phyloP scores from a whole-genome alignment of 2,113 vertebrate genomes.

The Zingel zingel region DNA sequence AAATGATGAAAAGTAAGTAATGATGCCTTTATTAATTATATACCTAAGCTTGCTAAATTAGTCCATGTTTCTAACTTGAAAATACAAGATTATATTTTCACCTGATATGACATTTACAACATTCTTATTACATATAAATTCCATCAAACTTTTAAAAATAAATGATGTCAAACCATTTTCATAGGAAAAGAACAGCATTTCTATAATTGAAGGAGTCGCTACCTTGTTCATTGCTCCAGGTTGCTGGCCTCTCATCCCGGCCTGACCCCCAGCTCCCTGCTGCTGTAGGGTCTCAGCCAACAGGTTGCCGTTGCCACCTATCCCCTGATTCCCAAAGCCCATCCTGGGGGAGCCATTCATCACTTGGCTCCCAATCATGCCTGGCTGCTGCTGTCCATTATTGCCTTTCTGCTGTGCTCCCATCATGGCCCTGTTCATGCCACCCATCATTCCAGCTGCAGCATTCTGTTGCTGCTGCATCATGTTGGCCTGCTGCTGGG shows the following conservation, averaged over 20 bases:
- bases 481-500: slow-evolving; percentile 87
- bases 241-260: slow-evolving; percentile 91
- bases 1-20: neutral
- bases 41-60: neutral
- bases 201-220: slow-evolving; percentile 21
- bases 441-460: slow-evolving; percentile 80
- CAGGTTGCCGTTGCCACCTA: slow-evolving; percentile 89
- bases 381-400: slow-evolving; percentile 84
- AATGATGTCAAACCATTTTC: neutral
- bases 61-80: neutral
- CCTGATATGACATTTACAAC: neutral
- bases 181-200: neutral
- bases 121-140: neutral
- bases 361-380: slow-evolving; percentile 89
- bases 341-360: slow-evolving; percentile 97
- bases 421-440: slow-evolving; percentile 84
- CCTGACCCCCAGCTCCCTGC: slow-evolving; percentile 87
- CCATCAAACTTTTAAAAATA: neutral
- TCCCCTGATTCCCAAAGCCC: slow-evolving; percentile 91
- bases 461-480: slow-evolving; percentile 90
- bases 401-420: slow-evolving; percentile 84
- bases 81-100: neutral
- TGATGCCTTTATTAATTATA: neutral
- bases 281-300: slow-evolving; percentile 94
- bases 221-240: slow-evolving; percentile 93